A percentile compares a stretch with the other conserved stretches of the same genome.
phyloP scores from a whole-genome alignment of 2,888 invertebrate genomes.

The Tipula vernalis region DNA sequence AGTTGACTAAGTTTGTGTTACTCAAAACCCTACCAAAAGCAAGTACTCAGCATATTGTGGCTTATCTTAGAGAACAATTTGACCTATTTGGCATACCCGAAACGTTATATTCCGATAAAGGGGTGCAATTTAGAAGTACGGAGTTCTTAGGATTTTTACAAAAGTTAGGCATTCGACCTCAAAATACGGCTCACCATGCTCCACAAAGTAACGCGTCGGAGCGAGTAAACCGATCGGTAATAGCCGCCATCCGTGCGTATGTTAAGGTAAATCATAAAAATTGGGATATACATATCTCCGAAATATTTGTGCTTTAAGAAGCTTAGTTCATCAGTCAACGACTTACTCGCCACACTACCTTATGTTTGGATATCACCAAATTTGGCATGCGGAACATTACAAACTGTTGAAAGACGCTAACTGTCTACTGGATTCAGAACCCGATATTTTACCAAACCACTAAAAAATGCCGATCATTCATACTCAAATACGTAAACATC shows the following conservation, averaged over 20 bases:
- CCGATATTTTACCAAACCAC: background rate
- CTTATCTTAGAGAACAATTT: constrained; percentile 13
- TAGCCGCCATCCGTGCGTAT: constrained; percentile 21
- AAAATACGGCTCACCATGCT: constrained; percentile 19
- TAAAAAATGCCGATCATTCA: background rate
- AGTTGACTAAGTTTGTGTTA: no score
- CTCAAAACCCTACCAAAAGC: background rate
- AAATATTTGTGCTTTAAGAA: constrained; percentile 21
- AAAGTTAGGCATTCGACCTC: constrained; percentile 12
- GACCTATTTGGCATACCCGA: constrained; percentile 19
- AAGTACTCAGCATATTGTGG: background rate
- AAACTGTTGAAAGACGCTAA: background rate
- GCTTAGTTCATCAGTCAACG: constrained; percentile 20
- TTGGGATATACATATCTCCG: constrained; percentile 20
- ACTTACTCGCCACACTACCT: constrained; percentile 20
- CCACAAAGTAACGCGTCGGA: constrained; percentile 25
- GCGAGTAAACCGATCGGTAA: constrained; percentile 21
- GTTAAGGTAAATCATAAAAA: constrained; percentile 15
- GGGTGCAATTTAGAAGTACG: constrained; percentile 16
- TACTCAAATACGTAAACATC: background rate
- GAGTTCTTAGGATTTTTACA: constrained; percentile 11
- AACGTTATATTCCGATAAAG: constrained; percentile 18
- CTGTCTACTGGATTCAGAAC: background rate
- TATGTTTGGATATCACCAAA: constrained; percentile 19
- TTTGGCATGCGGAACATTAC: background rate